phyloP scores from a whole-genome alignment of 92 coral and sea anemone species.

The Phenganax subtilis region DNA sequence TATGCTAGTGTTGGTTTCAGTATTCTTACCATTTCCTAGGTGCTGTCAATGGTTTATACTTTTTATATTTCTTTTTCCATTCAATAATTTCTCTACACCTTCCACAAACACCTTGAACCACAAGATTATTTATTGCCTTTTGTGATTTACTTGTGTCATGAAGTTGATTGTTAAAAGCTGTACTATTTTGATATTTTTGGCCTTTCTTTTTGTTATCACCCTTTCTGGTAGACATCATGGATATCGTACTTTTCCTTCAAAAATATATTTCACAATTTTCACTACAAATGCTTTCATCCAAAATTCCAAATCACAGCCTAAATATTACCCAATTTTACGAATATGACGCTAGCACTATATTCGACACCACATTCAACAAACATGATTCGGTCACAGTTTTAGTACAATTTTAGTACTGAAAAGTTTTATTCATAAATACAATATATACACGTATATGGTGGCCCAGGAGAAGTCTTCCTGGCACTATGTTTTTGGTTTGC shows the following conservation, averaged over 20 bases:
- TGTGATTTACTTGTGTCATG: conserved; percentile 71
- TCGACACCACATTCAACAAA: too few species aligned
- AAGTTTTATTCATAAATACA: too few species aligned
- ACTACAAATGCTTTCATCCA: too few species aligned
- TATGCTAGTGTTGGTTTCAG: background rate
- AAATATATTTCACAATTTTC: background rate
- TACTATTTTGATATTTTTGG: conserved; percentile 73
- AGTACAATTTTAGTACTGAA: too few species aligned
- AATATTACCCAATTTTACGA: too few species aligned
- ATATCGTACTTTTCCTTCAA: too few species aligned
- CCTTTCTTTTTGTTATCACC: conserved; percentile 69
- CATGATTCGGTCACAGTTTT: too few species aligned
- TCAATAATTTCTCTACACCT: conserved; percentile 82
- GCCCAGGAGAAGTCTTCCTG: too few species aligned
- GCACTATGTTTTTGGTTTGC: too few species aligned
- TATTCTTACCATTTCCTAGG: conserved; percentile 80
- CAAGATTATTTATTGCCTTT: conserved; percentile 61
- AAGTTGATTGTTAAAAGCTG: conserved; percentile 70
- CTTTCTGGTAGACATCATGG: conserved; percentile 63
- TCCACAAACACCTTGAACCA: conserved; percentile 81
- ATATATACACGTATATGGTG: too few species aligned
- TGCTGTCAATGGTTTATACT: conserved; percentile 82
- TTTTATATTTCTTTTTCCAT: conserved; percentile 86
- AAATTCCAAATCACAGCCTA: too few species aligned
- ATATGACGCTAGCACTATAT: too few species aligned